phyloP scores from a whole-genome alignment of 1,140 invertebrate genomes.

The Onthophagus taurus region DNA sequence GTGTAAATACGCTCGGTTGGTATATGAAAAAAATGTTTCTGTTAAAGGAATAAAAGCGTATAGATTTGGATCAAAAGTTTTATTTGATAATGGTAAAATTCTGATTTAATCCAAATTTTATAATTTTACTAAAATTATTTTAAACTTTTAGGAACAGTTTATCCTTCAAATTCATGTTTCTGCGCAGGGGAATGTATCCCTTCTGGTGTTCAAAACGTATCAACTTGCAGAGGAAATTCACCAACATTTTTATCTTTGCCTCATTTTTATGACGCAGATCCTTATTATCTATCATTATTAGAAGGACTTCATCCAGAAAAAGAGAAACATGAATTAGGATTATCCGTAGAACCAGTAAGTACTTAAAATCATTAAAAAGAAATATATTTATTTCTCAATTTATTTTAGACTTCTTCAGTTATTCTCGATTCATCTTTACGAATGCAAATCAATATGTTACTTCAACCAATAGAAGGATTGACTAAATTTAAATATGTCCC shows the following conservation, averaged over 20 bases:
- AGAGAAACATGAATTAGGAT: constrained; percentile 52
- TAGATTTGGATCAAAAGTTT: constrained; percentile 46
- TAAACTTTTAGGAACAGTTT: constrained; percentile 9
- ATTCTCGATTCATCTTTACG: constrained; percentile 41
- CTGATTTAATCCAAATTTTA: not conserved
- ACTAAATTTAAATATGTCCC: constrained; percentile 42
- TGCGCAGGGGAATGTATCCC: constrained; percentile 62
- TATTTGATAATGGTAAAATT: constrained; percentile 51
- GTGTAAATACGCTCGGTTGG: constrained; percentile 52
- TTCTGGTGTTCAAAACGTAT: constrained; percentile 51
- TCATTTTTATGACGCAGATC: constrained; percentile 66
- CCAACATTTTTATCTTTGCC: constrained; percentile 69
- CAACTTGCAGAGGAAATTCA: constrained; percentile 50
- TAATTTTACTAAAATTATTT: not conserved
- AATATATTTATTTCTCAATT: not conserved
- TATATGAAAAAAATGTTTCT: constrained; percentile 43
- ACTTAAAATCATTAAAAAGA: not conserved
- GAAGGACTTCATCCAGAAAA: constrained; percentile 39
- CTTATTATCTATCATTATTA: constrained; percentile 43
- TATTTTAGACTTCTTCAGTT: constrained; percentile 31
- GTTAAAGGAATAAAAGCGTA: constrained; percentile 46
- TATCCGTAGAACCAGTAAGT: constrained; percentile 60
- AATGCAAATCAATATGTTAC: constrained; percentile 67
- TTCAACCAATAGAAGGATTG: constrained; percentile 52
- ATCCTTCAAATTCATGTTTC: constrained; percentile 51